A percentile compares a stretch with the other conserved stretches of the same genome.
These are phyloP conservation scores for Tringa solitaria DNA, from an alignment of 2,113 vertebrate genomes.

Conservation along the genomic window DNA sequence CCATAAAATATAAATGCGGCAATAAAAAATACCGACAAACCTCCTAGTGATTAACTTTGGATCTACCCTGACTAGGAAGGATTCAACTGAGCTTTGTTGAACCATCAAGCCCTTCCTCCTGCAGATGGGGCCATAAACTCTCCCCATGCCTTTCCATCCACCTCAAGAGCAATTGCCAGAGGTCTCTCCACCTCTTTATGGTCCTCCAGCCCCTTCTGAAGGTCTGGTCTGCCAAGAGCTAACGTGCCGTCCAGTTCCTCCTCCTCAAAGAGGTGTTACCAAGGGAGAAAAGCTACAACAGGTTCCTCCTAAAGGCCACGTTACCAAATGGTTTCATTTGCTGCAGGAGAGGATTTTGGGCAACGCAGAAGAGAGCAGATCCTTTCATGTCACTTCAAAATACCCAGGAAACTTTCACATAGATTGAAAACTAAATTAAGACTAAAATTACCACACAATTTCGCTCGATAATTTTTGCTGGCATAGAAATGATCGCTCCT, in stretches of 20 bases:
- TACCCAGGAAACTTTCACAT: not conserved
- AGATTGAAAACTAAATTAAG: conserved; percentile 47
- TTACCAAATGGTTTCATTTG: not conserved
- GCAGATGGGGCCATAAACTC: not conserved
- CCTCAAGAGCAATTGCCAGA: not conserved
- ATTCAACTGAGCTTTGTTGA: not conserved
- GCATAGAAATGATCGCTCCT: conserved; percentile 26
- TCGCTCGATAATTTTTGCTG: conserved; percentile 34
- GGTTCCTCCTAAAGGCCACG: not conserved
- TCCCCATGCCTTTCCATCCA: not conserved
- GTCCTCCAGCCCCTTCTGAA: not conserved
- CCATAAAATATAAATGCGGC: conserved; percentile 70
- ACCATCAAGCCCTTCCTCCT: not conserved
- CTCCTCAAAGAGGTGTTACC: not conserved
- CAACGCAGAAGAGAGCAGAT: not conserved
- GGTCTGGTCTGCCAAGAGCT: not conserved
- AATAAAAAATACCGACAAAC: conserved; percentile 60
- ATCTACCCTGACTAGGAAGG: conserved; percentile 37
- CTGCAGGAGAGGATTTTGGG: not conserved
- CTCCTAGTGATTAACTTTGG: conserved; percentile 63
- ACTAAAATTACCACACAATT: conserved; percentile 42
- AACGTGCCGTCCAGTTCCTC: not conserved
- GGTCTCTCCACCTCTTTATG: not conserved
- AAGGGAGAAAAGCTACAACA: not conserved
- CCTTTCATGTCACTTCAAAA: conserved; percentile 22